phyloP scores from a whole-genome alignment of 2,113 vertebrate species.

The Notarius quadriscutis region DNA sequence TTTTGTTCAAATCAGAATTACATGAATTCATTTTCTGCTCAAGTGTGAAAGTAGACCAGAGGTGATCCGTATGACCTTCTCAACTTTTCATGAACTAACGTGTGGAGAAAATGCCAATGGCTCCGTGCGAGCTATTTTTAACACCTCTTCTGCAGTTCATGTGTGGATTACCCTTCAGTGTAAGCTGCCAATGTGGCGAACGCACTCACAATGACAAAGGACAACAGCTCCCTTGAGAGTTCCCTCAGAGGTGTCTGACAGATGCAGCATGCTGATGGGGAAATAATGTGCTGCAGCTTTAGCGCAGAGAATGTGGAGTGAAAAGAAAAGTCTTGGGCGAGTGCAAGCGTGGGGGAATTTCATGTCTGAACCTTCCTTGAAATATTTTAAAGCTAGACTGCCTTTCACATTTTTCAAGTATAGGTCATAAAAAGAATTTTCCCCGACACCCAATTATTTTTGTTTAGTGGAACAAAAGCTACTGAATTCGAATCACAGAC shows the following conservation, averaged over 20 bases:
- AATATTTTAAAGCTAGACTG: not conserved
- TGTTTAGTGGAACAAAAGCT: too few relatives aligned
- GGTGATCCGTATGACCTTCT: not conserved
- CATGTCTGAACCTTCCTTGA: not conserved
- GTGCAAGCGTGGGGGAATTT: not conserved
- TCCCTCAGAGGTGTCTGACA: constrained; percentile 36
- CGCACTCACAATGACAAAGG: constrained; percentile 51
- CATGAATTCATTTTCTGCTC: not conserved
- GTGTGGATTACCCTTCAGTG: constrained; percentile 42
- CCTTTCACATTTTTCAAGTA: too few relatives aligned
- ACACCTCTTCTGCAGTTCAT: constrained; percentile 35
- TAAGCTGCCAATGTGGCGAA: constrained; percentile 48
- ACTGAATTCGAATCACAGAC: too few relatives aligned
- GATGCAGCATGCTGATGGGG: constrained; percentile 6
- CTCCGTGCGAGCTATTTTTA: constrained; percentile 48
- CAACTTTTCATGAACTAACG: constrained; percentile 30
- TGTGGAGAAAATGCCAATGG: constrained; percentile 37
- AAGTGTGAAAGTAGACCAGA: constrained; percentile 2
- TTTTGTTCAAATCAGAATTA: not conserved
- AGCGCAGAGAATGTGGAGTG: not conserved
- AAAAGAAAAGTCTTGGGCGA: constrained; percentile 9
- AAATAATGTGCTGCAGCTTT: constrained; percentile 29
- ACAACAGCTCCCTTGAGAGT: constrained; percentile 52
- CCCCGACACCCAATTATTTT: too few relatives aligned
- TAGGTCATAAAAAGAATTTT: too few relatives aligned